Evolutionary conservation across 2,888 invertebrate species (phyloP).

Genomic region (Campopleginae sp.): DNA sequence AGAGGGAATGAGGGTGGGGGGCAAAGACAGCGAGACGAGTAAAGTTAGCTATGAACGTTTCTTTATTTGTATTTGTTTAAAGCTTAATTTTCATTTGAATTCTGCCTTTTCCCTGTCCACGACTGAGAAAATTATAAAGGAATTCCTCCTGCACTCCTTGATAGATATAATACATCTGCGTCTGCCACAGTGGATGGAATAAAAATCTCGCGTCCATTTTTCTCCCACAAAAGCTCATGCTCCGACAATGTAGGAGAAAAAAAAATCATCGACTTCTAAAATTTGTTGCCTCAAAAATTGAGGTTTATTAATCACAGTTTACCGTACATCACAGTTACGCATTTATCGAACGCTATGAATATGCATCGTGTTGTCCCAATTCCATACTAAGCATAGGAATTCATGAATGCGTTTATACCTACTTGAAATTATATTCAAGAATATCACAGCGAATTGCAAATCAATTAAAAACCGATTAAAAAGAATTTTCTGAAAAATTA

Average conservation of each 20-base stretch:
- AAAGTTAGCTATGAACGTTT: conserved; percentile 13
- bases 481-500: no score
- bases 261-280: not conserved
- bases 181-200: no score
- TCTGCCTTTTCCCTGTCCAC: not conserved
- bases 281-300: not conserved
- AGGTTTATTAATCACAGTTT: no score
- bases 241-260: not conserved
- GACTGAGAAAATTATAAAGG: not conserved
- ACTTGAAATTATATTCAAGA: not conserved
- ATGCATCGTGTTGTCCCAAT: not conserved
- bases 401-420: conserved; percentile 2
- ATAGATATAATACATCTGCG: not conserved
- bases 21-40: not conserved
- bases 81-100: conserved; percentile 29
- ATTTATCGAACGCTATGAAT: conserved; percentile 11
- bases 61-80: conserved; percentile 30
- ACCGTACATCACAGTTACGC: not conserved
- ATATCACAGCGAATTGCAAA: not conserved
- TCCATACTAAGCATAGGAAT: not conserved
- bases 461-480: not conserved
- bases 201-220: not conserved
- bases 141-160: not conserved
- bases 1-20: not conserved
- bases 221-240: not conserved